These are phyloP conservation scores for Oncorhynchus masou DNA, from an alignment of 2,113 vertebrate species.

Conservation along the genomic window DNA sequence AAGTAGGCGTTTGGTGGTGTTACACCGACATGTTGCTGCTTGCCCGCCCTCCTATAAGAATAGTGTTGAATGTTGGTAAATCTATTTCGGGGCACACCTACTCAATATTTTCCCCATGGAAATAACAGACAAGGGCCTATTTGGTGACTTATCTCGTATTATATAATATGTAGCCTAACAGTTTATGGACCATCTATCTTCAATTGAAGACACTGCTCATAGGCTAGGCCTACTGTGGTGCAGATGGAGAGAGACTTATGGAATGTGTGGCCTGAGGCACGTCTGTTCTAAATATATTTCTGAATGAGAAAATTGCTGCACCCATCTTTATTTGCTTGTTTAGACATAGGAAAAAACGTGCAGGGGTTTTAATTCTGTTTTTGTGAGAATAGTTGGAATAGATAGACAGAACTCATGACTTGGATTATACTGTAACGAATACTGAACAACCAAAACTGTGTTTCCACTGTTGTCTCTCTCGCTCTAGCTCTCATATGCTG, in stretches of 20 bases:
- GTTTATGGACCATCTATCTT: too few species aligned
- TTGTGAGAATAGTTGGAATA: not conserved
- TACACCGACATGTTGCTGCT: not conserved
- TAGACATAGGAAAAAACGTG: not conserved
- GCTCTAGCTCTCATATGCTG: constrained; percentile 45
- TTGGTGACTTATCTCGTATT: not conserved
- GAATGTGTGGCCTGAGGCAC: not conserved
- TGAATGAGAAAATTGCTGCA: not conserved
- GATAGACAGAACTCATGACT: constrained; percentile 31
- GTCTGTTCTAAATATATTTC: not conserved
- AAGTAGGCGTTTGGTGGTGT: constrained; percentile 18
- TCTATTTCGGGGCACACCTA: not conserved
- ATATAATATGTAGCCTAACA: too few species aligned
- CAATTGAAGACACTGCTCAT: too few species aligned
- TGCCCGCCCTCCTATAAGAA: not conserved
- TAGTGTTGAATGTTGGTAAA: not conserved
- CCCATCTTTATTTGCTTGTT: not conserved
- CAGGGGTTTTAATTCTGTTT: not conserved
- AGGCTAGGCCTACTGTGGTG: not conserved
- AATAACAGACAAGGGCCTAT: not conserved
- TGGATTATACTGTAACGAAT: constrained; percentile 19
- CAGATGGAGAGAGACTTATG: not conserved
- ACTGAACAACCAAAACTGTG: constrained; percentile 56
- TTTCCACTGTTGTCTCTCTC: constrained; percentile 11
- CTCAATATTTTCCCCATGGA: too few species aligned